Evolutionary conservation across 2,888 invertebrate genomes (phyloP), one percentile per base, ranked within the genome.

Genomic region (Pimpla rufipes): DNA sequence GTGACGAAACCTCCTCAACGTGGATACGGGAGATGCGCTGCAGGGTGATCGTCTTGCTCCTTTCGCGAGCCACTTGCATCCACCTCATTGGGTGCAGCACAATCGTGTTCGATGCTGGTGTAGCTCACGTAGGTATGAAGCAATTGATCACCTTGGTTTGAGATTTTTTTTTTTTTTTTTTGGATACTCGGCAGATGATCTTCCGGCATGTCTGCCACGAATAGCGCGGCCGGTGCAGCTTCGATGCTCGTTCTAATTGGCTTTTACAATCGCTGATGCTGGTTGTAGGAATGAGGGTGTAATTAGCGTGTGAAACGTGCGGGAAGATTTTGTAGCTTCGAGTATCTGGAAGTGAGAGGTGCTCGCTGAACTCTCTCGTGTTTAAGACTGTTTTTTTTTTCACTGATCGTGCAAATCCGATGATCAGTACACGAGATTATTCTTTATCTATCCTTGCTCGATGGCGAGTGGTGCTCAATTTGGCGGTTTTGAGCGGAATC

Each of bases 41-140:
- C 29, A 2, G 29, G 18, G 18, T 77, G 5, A n/a, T 57, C 47
- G 8, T 59, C 50, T 77, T 59, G 37, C 57, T 5, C 35, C 66
- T 35, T 47, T 23, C 21, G 68, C 2, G 2, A 79, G 55, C 67
- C 62, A 73, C 79, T 79, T 67, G 70, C 13, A 67, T 47, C 57
- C 4, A 59, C 23, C 57, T 74, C 78, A 57, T 71, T 37, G 52
- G 5, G 29, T 3, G 29, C 29, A 21, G 45, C 42, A 23, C 8
- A 42, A 21, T 5, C 18, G n/a, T 50, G 29, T 21, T 40, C 45
- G 23, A 45, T 50, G 55, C 37, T 21, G 66, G 47, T 21, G 10
- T 16, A 55, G 37, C 5, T 16, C 47, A 21, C 45, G 37, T 45
- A 64, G 5, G 45, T 77, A 64, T 57, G 55, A 64, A 74, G 35